phyloP scores from a whole-genome alignment of 2,113 vertebrate species.

The Rhizomys pruinosus region DNA sequence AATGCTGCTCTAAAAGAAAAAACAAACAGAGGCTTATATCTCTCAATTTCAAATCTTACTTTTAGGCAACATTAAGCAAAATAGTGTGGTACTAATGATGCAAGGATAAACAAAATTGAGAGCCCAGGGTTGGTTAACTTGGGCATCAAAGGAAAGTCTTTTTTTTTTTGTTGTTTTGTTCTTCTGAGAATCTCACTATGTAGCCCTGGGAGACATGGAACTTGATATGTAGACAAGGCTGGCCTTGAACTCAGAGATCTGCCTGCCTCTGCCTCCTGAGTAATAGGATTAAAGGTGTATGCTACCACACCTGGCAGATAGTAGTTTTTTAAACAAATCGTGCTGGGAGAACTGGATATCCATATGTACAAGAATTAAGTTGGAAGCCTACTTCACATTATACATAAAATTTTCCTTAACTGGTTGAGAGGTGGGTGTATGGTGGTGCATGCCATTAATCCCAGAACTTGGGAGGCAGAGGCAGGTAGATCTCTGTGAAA shows the following conservation, averaged over 20 bases:
- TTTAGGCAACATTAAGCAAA: not conserved
- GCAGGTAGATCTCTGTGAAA: too few relatives aligned
- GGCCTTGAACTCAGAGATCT: too few relatives aligned
- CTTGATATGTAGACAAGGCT: too few relatives aligned
- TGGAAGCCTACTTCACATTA: not conserved
- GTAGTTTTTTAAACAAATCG: not conserved
- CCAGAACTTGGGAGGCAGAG: too few relatives aligned
- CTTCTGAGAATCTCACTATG: too few relatives aligned
- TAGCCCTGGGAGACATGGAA: too few relatives aligned
- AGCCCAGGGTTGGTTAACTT: not conserved
- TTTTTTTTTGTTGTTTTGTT: too few relatives aligned
- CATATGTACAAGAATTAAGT: not conserved
- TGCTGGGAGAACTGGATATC: not conserved
- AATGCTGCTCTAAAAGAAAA: slow-evolving; percentile 7
- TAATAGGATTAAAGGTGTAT: too few relatives aligned
- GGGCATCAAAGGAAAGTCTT: not conserved
- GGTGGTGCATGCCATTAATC: too few relatives aligned
- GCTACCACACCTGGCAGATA: not conserved
- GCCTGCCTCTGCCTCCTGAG: too few relatives aligned
- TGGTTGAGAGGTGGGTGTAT: too few relatives aligned
- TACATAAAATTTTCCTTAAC: not conserved
- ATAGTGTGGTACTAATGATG: not conserved
- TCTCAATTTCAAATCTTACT: not conserved
- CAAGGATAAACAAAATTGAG: not conserved
- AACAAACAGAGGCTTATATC: not conserved